Base-by-base conservation (phyloP, 2,888 invertebrate genomes). In the Macrostomum cliftonense region DNA sequence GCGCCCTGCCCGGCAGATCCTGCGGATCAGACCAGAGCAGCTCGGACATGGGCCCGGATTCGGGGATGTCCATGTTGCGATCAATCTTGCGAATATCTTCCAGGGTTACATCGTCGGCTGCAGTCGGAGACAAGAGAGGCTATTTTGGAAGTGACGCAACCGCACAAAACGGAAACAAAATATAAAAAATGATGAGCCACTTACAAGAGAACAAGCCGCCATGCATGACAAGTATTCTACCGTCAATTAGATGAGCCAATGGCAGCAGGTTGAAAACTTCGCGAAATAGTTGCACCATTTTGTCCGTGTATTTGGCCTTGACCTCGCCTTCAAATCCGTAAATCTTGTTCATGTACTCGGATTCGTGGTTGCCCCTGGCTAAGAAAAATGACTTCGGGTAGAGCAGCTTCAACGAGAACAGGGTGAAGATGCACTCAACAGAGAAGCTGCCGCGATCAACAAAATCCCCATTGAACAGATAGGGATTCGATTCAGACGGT, bases 271-370 rank as follows among this genome's bases (percentile, higher is more conserved):
- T 95, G 74, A 93, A 97, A 17, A 97, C 89, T 75, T 95, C 93
- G 1, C 93, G 93, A 74, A 99, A 99, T 44, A 95, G 76, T 56
- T 91, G 86, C 0, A 87, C 84, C 93, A 97, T 95, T 68, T 88
- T 82, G 17, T 79, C 75, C 1, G 83, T 82, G 71, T 91, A 71
- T 61, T 97, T 97, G 7, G 85, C 79, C 61, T 86, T 85, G 1
- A 97, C 95, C 74, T 97, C 97, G 1, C 95, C 97, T 55, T 89
- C 85, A 75, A 97, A 97, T 1, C 97, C 97, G 71, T 99, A 99
- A 85, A 97, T 91, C 72, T 89, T 85, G 73, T 97, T 99, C 95
- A 97, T 97, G 53, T 84, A 88, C 43, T 82, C 78, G 59, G 89
- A 89, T 68, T 97, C 95, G 67, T 97, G 95, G 73, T 97, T 97